Evolutionary conservation across 2,113 vertebrate species (phyloP).

Genomic region (Eupsittula cactorum): DNA sequence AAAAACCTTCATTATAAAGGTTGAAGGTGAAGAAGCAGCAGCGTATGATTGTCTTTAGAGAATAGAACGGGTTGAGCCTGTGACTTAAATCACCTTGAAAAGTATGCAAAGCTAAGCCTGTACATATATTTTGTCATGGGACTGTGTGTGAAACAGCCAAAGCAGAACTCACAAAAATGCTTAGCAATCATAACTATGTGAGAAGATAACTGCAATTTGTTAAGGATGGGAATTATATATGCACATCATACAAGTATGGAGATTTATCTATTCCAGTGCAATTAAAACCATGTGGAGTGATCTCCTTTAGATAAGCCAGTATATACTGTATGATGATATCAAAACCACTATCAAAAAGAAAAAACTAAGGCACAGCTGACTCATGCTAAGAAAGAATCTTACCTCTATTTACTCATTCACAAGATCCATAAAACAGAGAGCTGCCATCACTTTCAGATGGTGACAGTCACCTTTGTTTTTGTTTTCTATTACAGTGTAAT

Average conservation of each 20-base stretch:
- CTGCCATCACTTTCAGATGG: neutral
- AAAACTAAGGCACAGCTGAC: neutral
- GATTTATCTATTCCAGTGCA: neutral
- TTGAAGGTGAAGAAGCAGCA: neutral
- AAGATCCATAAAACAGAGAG: neutral
- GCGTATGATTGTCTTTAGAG: neutral
- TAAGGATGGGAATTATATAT: neutral
- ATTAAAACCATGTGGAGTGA: neutral
- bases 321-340: neutral
- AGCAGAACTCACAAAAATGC: neutral
- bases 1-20: neutral
- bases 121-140: neutral
- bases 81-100: neutral
- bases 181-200: rapidly evolving
- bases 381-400: neutral
- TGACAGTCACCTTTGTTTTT: neutral
- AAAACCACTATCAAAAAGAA: neutral
- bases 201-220: neutral
- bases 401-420: neutral
- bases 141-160: neutral
- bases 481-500: neutral
- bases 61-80: neutral
- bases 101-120: neutral
- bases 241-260: rapidly evolving
- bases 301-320: neutral